Evolutionary conservation across 2,797 vertebrate species (phyloP), one percentile per base, ranked within the genome.

Genomic region (Nothura maculosa): DNA sequence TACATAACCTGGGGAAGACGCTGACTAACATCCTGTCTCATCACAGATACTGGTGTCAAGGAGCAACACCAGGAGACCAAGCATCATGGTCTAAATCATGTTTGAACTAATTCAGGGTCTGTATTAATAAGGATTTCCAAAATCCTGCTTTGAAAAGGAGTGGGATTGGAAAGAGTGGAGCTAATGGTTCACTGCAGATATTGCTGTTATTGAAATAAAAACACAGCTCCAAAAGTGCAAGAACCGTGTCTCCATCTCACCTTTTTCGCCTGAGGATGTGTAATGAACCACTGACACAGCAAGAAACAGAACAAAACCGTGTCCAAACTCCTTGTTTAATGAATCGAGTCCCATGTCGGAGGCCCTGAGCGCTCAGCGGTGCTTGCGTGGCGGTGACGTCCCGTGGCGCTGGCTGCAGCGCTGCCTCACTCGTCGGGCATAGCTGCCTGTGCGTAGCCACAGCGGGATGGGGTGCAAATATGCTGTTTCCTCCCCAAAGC

Each of bases 1-100:
- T 20, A 36, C 2, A 4, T 24, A 32, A 3, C 9, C 8, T 1
- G 4, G 27, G 36, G 40, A 72, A 72, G 11, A 16, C 27, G 9
- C 24, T 55, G 24, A 18, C 12, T 32, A 42, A 40, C 2, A 27
- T 0, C 0, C 27, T 18, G 3, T 3, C 68, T 63, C 34, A 63
- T 30, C 30, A 52, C 57, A 25, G 24, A 6, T 6, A 12, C 52
- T 3, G 4, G 32, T 24, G 16, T 30, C n/a, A n/a, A 50, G 55
- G 22, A 42, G 47, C 47, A 48, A 22, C 47, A 48, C 47, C 47
- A 6, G 47, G 22, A 24, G 27, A 45, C 6, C 0, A 2, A 73
- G 19, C 17, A 9, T 6, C 36, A 20, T 24, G 32, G 8, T 70
- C 21, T 55, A 32, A 76, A 73, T 36, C 12, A 12, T 25, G 5